Conservation (phyloP, 2,113 vertebrate genomes). For the Cryptotis parvus region DNA sequence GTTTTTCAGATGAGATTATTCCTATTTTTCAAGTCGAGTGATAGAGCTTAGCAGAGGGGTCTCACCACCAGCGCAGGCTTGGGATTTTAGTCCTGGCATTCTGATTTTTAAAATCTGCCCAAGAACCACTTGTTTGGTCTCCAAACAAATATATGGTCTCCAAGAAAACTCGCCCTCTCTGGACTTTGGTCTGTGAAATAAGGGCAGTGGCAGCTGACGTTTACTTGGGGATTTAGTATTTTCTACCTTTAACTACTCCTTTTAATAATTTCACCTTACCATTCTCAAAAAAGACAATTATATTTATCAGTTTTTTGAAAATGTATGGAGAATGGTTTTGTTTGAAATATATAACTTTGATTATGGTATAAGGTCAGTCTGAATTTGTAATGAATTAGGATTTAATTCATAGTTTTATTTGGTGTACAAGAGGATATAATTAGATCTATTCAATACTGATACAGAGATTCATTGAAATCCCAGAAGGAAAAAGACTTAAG, state of each 20-base stretch:
- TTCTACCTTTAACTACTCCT: slow-evolving; percentile 35
- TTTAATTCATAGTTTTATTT: neutral
- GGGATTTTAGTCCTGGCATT: neutral
- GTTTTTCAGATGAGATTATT: too few relatives aligned
- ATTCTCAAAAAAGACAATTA: slow-evolving; percentile 39
- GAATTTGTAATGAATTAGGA: neutral
- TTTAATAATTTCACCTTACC: slow-evolving; percentile 44
- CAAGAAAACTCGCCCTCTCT: neutral
- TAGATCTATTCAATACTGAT: neutral
- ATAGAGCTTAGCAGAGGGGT: neutral
- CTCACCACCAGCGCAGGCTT: neutral
- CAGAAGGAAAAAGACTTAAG: neutral
- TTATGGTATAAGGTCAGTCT: neutral
- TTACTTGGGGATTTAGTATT: slow-evolving; percentile 7
- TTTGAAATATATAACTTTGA: neutral
- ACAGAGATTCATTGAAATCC: neutral
- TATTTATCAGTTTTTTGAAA: slow-evolving; percentile 2
- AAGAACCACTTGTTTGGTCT: neutral
- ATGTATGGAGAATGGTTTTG: neutral
- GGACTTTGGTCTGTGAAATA: neutral
- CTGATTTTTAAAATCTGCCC: neutral
- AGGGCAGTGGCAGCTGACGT: neutral
- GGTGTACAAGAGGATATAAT: too few relatives aligned
- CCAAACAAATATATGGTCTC: neutral
- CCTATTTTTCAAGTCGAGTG: neutral